Evolutionary conservation across 2,888 invertebrate species (phyloP).

Genomic region (Callyntrura guangdongensis): DNA sequence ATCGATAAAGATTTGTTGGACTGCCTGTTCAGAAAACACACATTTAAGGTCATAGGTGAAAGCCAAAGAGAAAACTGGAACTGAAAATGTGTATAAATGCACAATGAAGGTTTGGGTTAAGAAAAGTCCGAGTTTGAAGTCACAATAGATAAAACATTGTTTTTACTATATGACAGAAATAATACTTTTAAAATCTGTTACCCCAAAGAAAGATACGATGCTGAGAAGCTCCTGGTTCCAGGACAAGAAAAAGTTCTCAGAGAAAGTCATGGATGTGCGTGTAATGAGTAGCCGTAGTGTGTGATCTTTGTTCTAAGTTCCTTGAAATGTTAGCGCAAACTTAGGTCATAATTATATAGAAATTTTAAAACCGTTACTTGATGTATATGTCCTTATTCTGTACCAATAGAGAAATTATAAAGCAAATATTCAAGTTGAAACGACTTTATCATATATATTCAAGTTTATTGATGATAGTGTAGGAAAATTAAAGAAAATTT

Average conservation of each 20-base stretch:
- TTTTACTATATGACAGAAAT: not conserved
- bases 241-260: slow-evolving; percentile 18
- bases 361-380: slow-evolving; percentile 6
- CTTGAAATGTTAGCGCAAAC: slow-evolving; percentile 69
- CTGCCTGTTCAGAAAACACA: not conserved
- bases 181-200: slow-evolving; percentile 18
- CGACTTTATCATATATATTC: slow-evolving; percentile 52
- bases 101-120: too few relatives aligned
- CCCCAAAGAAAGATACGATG: not conserved
- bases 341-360: slow-evolving; percentile 7
- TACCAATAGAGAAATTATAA: slow-evolving; percentile 28
- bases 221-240: not conserved
- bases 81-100: too few relatives aligned
- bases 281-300: slow-evolving; percentile 57
- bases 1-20: slow-evolving; percentile 44
- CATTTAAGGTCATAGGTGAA: too few relatives aligned
- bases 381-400: not conserved
- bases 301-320: slow-evolving; percentile 64
- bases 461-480: not conserved
- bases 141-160: slow-evolving; percentile 34
- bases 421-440: slow-evolving; percentile 65
- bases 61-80: too few relatives aligned
- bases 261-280: slow-evolving; percentile 67
- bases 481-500: slow-evolving; percentile 13
- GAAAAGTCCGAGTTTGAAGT: slow-evolving; percentile 45